Conservation (phyloP, 2,113 vertebrate species). For the Meriones unguiculatus region DNA sequence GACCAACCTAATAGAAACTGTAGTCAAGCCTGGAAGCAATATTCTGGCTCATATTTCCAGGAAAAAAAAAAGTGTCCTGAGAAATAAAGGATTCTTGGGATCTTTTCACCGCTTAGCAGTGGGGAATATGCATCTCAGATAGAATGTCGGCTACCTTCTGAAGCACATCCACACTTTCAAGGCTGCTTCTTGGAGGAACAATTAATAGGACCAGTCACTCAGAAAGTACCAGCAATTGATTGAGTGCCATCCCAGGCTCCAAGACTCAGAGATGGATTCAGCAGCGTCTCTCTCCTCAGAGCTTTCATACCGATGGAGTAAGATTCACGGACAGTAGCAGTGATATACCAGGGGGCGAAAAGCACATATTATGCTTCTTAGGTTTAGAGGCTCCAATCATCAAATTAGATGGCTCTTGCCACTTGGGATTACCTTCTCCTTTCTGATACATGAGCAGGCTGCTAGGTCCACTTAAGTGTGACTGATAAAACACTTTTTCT, state of each 20-base stretch:
- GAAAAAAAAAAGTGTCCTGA: conserved; percentile 56
- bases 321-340: fast-evolving
- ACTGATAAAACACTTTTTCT: neutral
- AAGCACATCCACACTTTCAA: neutral
- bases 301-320: neutral
- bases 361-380: fast-evolving
- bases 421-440: neutral
- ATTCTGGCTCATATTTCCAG: conserved; percentile 72
- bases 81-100: conserved; percentile 69
- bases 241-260: neutral
- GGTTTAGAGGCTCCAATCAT: neutral
- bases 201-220: neutral
- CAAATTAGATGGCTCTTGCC: neutral
- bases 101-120: neutral
- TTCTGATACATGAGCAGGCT: fast-evolving
- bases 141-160: neutral
- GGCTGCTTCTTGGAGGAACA: neutral
- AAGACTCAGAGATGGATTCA: neutral
- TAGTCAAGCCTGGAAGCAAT: conserved; percentile 83
- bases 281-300: neutral
- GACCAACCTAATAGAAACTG: conserved; percentile 81
- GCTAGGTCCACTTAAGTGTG: neutral
- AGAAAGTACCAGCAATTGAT: neutral
- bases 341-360: neutral
- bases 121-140: neutral